Base-by-base conservation (phyloP, 2,888 invertebrate species). In the Leucoma salicis region DNA sequence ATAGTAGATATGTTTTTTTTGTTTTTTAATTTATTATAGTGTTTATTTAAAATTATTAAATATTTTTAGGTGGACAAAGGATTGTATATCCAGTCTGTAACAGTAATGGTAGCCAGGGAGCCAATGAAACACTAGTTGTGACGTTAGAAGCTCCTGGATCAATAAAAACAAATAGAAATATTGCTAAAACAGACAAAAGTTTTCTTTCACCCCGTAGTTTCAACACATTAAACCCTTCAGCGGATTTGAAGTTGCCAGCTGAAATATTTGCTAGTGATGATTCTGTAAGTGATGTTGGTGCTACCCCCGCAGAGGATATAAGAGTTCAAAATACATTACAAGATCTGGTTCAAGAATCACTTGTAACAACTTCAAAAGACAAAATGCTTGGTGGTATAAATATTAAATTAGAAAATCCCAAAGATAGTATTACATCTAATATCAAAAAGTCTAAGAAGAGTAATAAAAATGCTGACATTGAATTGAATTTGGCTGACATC, bases 181-280 rank as follows among this genome's bases (percentile, higher is more conserved):
- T 38, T 21, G 37, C 63, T 28, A 47, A 47, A 25, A 34, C 49
- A 35, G 55, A 53, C 10, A 85, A 74, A 54, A 66, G 55, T 15
- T 49, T 78, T 24, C 53, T 71, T 18, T 66, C 74, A 37, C 60
- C 74, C 4, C 76, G 67, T 41, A 78, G 73, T 58, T 89, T 73
- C 40, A 80, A 83, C 49, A 44, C 66, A 12, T 63, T 87, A 47
- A 82, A 82, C 31, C 83, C 83, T 37, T 63, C 87, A 21, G 79
- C 84, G 39, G 89, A 89, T 53, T 72, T 86, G 46, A 87, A 75
- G 57, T 70, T 90, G 14, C 90, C 90, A 5, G 87, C 85, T 39
- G 86, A 90, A 49, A 90, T 90, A 64, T 90, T 90, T 67, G 90
- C 90, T 33, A 88, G 86, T 56, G 90, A 90, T 54, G 90, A 90